Evolutionary conservation across 2,797 vertebrate genomes (phyloP), one percentile per base, ranked within the genome.

Genomic region (Synanceia verrucosa): DNA sequence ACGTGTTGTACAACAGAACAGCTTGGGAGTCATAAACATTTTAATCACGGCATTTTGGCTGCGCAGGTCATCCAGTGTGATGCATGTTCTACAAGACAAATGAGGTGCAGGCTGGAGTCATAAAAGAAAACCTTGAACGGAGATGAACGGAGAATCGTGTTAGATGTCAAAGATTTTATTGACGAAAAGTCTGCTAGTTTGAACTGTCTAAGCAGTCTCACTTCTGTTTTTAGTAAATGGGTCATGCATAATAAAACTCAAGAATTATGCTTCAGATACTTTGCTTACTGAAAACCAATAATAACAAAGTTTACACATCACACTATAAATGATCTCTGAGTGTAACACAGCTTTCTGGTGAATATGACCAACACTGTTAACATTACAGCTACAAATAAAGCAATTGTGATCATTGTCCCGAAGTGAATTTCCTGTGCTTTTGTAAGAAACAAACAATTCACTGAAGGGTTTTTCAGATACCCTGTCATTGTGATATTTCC

Each of bases 311-410:
- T 81, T n/a, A 19, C 1, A 44, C 31, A 10, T 89, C 51, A 88
- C 13, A 87, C 83, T 34, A 86, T 31, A 7, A 51, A 84, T 44
- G 69, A 81, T 26, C 7, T 65, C 19, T 71, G 24, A 39, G 31
- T 10, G 55, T 73, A 84, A 52, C 73, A 85, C 31, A 84, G 1
- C 19, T 86, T 87, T 53, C 67, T 84, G 33, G 19, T 65, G 43
- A 88, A 72, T 28, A 82, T 3, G 34, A 89, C 13, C 1, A 87
- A 9, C 26, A 56, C 70, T 47, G 60, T 39, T 51, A 81, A 19
- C 24, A 89, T 19, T 23, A 85, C 63, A 31, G 11, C 14, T 44
- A 83, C 6, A 86, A 92, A 92, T 66, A 88, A 24, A 65, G 82
- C 9, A 6, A 89, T 73, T 33, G 87, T 59, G 5, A 91, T 34